phyloP scores from a whole-genome alignment of 1,140 invertebrate genomes.

The Lepidurus apus region DNA sequence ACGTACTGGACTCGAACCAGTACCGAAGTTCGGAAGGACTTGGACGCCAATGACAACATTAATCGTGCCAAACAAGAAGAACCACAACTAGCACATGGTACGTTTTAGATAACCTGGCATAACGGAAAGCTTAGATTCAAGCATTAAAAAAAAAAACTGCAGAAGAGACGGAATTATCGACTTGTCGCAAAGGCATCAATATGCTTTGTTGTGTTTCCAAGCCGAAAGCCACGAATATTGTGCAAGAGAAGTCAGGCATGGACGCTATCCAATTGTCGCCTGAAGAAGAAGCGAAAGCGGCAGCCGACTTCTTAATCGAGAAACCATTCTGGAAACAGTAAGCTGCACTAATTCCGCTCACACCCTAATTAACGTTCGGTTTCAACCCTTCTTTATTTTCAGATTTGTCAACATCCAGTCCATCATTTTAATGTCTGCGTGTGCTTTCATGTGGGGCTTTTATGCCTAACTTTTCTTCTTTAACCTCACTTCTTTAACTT shows the following conservation, averaged over 20 bases:
- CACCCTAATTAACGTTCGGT: not conserved
- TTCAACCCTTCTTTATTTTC: not conserved
- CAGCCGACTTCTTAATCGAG: conserved; percentile 40
- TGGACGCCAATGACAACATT: conserved; percentile 40
- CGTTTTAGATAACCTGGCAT: not conserved
- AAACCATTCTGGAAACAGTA: conserved; percentile 39
- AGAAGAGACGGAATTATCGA: not conserved
- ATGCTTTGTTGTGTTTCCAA: not conserved
- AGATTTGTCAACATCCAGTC: not conserved
- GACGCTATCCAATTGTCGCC: conserved; percentile 24
- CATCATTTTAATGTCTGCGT: not conserved
- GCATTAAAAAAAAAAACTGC: not conserved
- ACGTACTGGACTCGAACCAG: conserved; percentile 46
- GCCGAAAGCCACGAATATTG: not conserved
- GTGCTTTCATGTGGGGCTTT: conserved; percentile 2
- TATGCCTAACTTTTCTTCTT: not conserved
- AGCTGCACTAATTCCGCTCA: not conserved
- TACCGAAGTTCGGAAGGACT: conserved; percentile 41
- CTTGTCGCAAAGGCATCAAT: not conserved
- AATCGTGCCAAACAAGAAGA: not conserved
- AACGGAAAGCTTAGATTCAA: not conserved
- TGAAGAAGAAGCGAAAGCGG: conserved; percentile 38
- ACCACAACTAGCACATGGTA: not conserved
- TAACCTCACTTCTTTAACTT: too few relatives aligned
- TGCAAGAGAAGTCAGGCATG: not conserved